Base-by-base conservation (phyloP, 2,888 invertebrate species). In the Diarsia dahlii region DNA sequence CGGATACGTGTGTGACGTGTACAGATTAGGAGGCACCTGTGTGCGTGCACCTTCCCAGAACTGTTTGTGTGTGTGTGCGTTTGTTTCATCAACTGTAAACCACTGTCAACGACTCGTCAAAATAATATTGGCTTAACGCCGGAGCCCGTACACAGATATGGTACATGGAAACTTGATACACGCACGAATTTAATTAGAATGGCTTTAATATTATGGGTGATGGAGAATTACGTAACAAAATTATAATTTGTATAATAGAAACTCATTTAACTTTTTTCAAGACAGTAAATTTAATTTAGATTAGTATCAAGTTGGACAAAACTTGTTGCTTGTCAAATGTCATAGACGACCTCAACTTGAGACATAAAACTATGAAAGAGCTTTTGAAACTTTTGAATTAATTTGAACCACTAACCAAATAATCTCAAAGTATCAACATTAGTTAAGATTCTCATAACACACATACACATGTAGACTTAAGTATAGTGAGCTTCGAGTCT, bases 101-200 rank as follows among this genome's bases (percentile, higher is more conserved):
- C 95, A 95, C 95, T 96, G 96, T 96, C 96, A 95, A 95, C 95
- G 95, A 95, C 95, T 95, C 95, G 95, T 96, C 95, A 95, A 96
- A 96, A 95, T 95, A 95, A 95, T 95, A 95, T 95, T 95, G 94
- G 95, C 95, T 95, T 95, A 95, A 91, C 93, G 92, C 91, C 87
- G 92, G 91, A 91, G 91, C 93, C 90, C 92, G 93, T 92, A 92
- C 90, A 91, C 90, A 93, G 91, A 92, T 90, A 91, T 89, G 91
- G 91, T 93, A 92, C 91, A 90, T 88, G 91, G 93, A 91, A 93
- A 95, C 93, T 93, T 93, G 93, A 95, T 95, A 95, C 92, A 88
- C 89, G 92, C 93, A 92, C 91, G 92, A 93, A 93, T 94, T 95
- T 94, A 94, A 94, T 95, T 92, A 92, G 85, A 89, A 90, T 88